These are phyloP conservation scores for Heteropelma amictum DNA, from an alignment of 2,888 invertebrate species.

Conservation along the genomic window DNA sequence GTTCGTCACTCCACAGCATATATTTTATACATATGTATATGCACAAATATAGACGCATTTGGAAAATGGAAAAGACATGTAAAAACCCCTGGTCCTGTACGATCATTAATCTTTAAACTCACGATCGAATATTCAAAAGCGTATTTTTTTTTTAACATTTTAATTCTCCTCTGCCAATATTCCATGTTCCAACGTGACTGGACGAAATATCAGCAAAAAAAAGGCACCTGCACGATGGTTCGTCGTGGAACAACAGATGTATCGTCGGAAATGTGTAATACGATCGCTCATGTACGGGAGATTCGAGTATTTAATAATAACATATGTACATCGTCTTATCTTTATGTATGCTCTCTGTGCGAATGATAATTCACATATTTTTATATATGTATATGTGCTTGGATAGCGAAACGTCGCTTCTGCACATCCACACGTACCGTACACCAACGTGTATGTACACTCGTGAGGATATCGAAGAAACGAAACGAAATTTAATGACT, in stretches of 20 bases:
- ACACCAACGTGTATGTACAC: background rate
- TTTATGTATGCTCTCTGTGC: background rate
- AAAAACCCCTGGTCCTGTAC: no score
- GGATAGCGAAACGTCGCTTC: background rate
- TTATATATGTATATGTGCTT: background rate
- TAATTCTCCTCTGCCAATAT: no score
- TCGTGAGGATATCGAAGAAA: constrained; percentile 36
- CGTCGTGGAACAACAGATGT: constrained; percentile 23
- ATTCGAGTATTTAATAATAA: background rate
- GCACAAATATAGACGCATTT: no score
- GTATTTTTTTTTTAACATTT: no score
- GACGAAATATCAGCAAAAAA: no score
- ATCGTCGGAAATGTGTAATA: background rate
- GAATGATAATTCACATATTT: constrained; percentile 23
- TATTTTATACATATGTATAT: no score
- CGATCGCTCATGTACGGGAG: background rate
- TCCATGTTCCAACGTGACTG: no score
- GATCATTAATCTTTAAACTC: no score
- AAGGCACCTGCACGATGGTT: background rate
- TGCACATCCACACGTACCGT: background rate
- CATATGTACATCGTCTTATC: background rate
- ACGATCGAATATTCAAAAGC: no score
- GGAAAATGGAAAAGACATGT: no score
- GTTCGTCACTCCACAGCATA: no score
- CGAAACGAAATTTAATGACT: constrained; percentile 74